Conservation (phyloP, 2,888 invertebrate genomes). For the Ectobius pallidus region DNA sequence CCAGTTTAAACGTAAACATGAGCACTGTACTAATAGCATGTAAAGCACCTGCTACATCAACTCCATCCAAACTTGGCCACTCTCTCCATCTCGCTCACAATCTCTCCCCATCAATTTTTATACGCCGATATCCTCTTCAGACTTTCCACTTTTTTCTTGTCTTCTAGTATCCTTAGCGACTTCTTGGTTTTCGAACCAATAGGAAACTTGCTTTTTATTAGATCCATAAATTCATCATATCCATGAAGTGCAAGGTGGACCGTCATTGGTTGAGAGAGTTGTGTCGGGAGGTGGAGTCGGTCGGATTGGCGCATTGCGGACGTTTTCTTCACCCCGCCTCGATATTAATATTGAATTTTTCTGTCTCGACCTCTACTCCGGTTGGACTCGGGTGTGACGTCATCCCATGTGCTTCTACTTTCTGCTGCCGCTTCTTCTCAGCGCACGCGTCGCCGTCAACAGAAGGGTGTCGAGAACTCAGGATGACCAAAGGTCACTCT, state of each 20-base stretch:
- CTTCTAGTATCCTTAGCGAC: constrained; percentile 27
- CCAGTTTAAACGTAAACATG: too few species aligned
- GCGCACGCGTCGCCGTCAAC: too few species aligned
- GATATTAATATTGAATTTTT: constrained; percentile 85
- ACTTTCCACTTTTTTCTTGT: neutral
- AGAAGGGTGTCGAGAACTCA: too few species aligned
- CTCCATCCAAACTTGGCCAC: neutral
- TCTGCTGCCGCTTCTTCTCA: neutral
- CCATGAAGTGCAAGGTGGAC: constrained; percentile 48
- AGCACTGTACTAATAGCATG: too few species aligned
- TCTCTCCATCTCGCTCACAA: constrained; percentile 1
- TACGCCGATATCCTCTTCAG: constrained; percentile 6
- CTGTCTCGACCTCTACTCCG: constrained; percentile 62
- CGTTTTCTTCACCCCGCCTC: constrained; percentile 68
- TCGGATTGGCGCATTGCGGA: constrained; percentile 59
- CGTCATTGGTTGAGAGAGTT: constrained; percentile 44
- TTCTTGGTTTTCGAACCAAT: constrained; percentile 59
- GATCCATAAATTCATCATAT: constrained; percentile 85
- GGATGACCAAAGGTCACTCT: neutral
- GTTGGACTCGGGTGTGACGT: constrained; percentile 51
- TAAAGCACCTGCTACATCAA: neutral
- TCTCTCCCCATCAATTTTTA: constrained; percentile 37
- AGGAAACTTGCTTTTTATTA: constrained; percentile 73
- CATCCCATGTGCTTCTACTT: constrained; percentile 48
- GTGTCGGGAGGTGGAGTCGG: constrained; percentile 50